Evolutionary conservation across 1,140 invertebrate genomes (phyloP), one percentile per base, ranked within the genome.

Genomic region (Drosophila paulistorum): DNA sequence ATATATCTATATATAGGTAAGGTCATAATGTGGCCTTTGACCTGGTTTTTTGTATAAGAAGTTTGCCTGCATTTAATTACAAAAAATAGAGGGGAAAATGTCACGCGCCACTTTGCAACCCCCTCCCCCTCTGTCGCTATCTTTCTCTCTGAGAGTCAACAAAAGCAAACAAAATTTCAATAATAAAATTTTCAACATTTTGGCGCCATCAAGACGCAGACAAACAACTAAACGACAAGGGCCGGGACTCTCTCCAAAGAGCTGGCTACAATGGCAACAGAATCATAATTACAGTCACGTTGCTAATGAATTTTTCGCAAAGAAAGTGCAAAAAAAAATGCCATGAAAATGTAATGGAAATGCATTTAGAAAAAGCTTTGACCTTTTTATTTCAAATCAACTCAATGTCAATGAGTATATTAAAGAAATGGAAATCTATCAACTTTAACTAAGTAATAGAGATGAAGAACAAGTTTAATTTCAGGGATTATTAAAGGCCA

Each of bases 51-150:
- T 6, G 9, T 51, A 23, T 51, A 51, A 51, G 45, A 57, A 87
- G 79, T 87, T 82, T 71, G 76, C 82, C 82, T 87, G 76, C 83
- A 82, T 77, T 86, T 86, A 87, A 87, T 87, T 86, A 86, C 79
- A 83, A 79, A 86, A 87, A 86, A 87, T 55, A 71, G 33, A 64
- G 60, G 58, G 77, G 66, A 68, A 74, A 78, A 81, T 30, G 65
- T 70, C 67, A 73, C 65, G 65, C 35, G 35, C 7, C 35, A 37
- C 35, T 37, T 37, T 11, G 35, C 35, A 9, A 37, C 35, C 66
- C 35, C 66, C 79, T 39, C 37, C 3, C 10, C 10, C 37, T 39
- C 14, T 9, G 1, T 9, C 17, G 1, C 17, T 17, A 17, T 17
- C 14, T 17, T 7, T 68, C 74, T 39, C 37, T 13, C 14, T 48